These are phyloP conservation scores for Cynaeus angustus DNA, from an alignment of 2,888 invertebrate species.

Conservation along the genomic window DNA sequence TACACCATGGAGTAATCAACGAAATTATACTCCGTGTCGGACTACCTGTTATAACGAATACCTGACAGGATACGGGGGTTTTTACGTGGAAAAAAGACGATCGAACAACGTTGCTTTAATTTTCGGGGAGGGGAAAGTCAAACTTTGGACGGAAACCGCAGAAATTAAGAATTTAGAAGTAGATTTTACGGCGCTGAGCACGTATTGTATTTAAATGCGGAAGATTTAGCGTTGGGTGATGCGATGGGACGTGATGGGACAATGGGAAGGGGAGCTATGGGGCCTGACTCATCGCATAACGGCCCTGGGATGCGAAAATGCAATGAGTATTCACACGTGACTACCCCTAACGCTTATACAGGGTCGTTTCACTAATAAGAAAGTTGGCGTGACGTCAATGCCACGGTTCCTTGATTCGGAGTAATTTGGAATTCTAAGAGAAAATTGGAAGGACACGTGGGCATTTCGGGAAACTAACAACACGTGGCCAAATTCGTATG, in stretches of 20 bases:
- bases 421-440: too few relatives aligned
- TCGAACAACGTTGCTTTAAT: background rate
- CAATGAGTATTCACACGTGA: background rate
- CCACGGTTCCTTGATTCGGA: too few relatives aligned
- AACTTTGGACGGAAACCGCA: constrained; percentile 11
- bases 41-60: constrained; percentile 42
- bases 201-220: constrained; percentile 51
- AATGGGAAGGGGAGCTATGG: constrained; percentile 24
- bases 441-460: too few relatives aligned
- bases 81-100: constrained; percentile 1
- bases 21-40: constrained; percentile 55
- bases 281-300: constrained; percentile 15
- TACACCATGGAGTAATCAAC: constrained; percentile 56
- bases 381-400: too few relatives aligned
- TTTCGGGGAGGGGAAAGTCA: background rate
- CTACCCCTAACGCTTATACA: background rate
- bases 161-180: constrained; percentile 5
- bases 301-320: background rate
- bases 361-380: background rate
- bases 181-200: constrained; percentile 13
- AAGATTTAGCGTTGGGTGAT: constrained; percentile 20
- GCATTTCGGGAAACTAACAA: too few relatives aligned
- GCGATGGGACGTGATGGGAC: constrained; percentile 35
- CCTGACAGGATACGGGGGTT: constrained; percentile 8
- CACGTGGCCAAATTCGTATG: too few relatives aligned